Evolutionary conservation across 2,113 vertebrate species (phyloP), one percentile per base, ranked within the genome.

Genomic region (Platycercus adscitus): DNA sequence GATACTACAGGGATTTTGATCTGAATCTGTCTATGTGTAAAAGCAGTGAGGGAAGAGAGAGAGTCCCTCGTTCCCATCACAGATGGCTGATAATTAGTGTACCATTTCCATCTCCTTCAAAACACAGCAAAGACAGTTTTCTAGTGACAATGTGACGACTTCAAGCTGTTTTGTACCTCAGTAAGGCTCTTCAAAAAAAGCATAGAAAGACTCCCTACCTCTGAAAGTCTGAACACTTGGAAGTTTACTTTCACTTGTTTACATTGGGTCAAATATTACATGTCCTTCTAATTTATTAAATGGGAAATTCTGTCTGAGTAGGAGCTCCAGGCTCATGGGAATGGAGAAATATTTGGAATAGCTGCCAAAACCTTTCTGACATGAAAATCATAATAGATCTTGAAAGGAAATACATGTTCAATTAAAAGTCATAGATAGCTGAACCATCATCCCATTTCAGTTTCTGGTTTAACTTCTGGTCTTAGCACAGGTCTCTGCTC

Each of bases 51-150:
- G 37, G 21, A 91, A 92, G 56, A 89, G 64, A 88, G 47, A 58
- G 28, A 76, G 8, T 91, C 87, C 60, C 89, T 66, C 43, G n/a
- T 35, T 95, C 89, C 89, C 84, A 88, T 46, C 91, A 83, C 91
- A 96, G 91, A 94, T 91, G 87, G 91, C 63, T 93, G 81, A 70
- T 95, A 95, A 95, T 95, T 95, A 94, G 41, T 50, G n/a, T 72
- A 80, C 46, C 4, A 6, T 37, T 81, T 93, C 81, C 31, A 72
- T 77, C 75, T 88, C 68, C 87, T 81, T 91, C 84, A 85, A 66
- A 94, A 49, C 25, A 63, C 60, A 85, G 37, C 41, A 85, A 85
- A 65, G 53, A 69, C 19, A 61, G 41, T 83, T 89, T 94, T 89
- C 81, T 80, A 58, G 69, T 70, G 81, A 94, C 87, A 92, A 79